Evolutionary conservation across 2,113 vertebrate species (phyloP), one percentile per base, ranked within the genome.

Genomic region (Mastomys natalensis): DNA sequence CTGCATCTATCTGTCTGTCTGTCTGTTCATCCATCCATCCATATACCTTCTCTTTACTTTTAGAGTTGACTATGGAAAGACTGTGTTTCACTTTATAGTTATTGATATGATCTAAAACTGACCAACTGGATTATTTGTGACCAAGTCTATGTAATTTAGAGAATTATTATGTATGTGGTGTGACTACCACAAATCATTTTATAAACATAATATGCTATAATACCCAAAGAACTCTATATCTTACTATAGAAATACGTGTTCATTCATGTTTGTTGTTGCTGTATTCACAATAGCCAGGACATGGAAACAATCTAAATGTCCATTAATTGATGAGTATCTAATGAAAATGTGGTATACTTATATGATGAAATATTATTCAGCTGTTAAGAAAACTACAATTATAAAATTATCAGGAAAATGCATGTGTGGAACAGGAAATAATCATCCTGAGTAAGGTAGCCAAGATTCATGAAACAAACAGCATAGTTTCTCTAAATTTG

Each of bases 91-190:
- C 29, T 40, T 87, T 88, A 13, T 91, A 76, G 43, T 34, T 85
- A 92, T 90, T 68, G 37, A 89, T 43, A 58, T 13, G 12, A 58
- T 77, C 60, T 82, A 82, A 90, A 93, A 93, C 60, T 77, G 73
- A 64, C 43, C 17, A 64, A 34, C 9, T 26, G 72, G 48, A 92
- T 95, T 62, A 95, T 90, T 82, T 90, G 19, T 22, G 21, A 31
- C 34, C 12, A 73, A 70, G 19, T 4, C 7, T 77, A 58, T 66
- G 11, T 1, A 86, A 88, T 81, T 90, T 86, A 72, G 19, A 51
- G 13, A 53, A 70, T 72, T 74, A 40, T 60, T 87, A 86, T 74
- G n/a, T 85, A 89, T 66, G 22, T 45, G 3, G 82, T 89, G 19
- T 31, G 64, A 92, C 43, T 88, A 34, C 10, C 19, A 78, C 45